These are phyloP conservation scores for Trogon melanurus DNA, from an alignment of 2,113 vertebrate species.

Conservation along the genomic window DNA sequence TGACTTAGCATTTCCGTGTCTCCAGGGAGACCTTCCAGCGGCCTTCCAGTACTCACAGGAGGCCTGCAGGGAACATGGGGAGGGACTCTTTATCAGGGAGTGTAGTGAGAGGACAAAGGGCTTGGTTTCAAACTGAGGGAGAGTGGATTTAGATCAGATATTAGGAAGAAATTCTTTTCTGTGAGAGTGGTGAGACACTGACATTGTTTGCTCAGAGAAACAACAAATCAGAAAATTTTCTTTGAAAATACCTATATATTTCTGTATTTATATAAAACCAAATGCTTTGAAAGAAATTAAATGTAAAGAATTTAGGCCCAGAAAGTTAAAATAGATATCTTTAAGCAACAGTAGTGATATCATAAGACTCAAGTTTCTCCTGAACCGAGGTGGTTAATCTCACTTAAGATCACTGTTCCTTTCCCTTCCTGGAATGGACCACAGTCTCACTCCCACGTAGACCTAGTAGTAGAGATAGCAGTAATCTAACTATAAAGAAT, in stretches of 20 bases:
- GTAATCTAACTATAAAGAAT: slow-evolving; percentile 45
- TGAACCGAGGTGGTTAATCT: slow-evolving; percentile 19
- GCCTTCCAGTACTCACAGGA: no score
- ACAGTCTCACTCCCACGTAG: neutral
- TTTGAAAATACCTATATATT: neutral
- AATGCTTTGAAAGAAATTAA: neutral
- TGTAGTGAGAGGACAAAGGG: no score
- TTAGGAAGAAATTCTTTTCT: no score
- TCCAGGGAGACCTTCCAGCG: no score
- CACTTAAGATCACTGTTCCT: neutral
- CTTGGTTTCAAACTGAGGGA: no score
- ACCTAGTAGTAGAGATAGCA: slow-evolving; percentile 36
- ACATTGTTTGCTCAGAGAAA: neutral
- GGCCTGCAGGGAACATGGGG: no score
- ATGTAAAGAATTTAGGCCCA: neutral
- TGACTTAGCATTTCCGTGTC: neutral
- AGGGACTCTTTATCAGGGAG: no score
- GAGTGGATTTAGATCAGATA: no score
- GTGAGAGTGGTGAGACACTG: no score
- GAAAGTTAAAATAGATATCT: neutral
- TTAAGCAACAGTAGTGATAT: neutral
- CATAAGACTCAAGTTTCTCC: neutral
- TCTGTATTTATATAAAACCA: neutral
- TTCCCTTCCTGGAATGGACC: slow-evolving; percentile 1
- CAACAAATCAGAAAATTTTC: neutral